These are phyloP conservation scores for Pagrus major DNA, from an alignment of 2,113 vertebrate genomes.

Conservation along the genomic window DNA sequence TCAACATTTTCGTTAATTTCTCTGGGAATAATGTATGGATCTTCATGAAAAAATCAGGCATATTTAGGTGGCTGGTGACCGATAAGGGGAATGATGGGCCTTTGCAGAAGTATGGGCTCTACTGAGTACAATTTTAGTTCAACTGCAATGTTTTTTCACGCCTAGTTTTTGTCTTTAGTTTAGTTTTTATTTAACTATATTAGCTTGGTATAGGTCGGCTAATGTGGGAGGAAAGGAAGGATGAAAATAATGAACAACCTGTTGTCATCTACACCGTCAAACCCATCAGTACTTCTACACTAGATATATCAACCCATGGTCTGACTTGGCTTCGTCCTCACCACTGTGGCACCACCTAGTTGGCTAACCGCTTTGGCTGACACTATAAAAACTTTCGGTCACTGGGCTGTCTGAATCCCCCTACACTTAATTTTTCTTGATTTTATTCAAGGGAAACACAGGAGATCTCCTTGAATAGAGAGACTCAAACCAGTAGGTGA, in stretches of 20 bases:
- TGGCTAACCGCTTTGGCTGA: neutral
- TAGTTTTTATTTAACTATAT: too few relatives aligned
- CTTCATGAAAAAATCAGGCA: too few relatives aligned
- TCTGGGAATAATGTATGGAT: too few relatives aligned
- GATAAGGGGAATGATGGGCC: too few relatives aligned
- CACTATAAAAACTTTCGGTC: too few relatives aligned
- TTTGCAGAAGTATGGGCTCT: too few relatives aligned
- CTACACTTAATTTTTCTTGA: neutral
- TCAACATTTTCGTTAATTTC: too few relatives aligned
- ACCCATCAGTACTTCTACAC: neutral
- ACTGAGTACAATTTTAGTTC: too few relatives aligned
- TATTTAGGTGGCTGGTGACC: too few relatives aligned
- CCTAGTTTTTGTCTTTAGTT: too few relatives aligned
- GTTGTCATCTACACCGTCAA: neutral
- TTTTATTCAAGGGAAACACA: neutral
- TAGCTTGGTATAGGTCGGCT: conserved; percentile 4
- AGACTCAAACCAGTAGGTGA: too few relatives aligned
- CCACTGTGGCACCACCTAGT: neutral
- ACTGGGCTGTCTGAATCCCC: neutral
- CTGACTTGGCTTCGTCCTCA: neutral
- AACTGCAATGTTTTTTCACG: too few relatives aligned
- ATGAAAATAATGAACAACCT: conserved; percentile 24
- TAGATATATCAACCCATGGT: neutral
- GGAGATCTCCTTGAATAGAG: neutral
- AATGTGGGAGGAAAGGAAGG: conserved; percentile 8